phyloP scores from a whole-genome alignment of 2,113 vertebrate species.

The Neodontobutis hainanensis region DNA sequence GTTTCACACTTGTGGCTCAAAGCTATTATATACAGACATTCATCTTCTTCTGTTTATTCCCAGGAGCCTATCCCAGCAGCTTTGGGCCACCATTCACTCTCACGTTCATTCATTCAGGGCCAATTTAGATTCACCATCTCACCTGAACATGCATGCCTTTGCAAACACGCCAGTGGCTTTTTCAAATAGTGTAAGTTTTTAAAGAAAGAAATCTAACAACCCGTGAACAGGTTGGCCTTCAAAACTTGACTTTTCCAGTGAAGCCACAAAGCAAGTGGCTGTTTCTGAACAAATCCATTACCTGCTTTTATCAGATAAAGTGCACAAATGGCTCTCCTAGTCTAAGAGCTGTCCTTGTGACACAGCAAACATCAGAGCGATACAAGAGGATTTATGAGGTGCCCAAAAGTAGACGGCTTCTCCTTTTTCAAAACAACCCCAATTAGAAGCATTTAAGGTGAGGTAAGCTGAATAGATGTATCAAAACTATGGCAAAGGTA shows the following conservation, averaged over 20 bases:
- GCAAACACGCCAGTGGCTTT: background rate
- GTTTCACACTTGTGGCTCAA: too few species aligned
- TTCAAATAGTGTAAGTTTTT: background rate
- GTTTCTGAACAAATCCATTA: conserved; percentile 54
- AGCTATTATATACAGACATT: too few species aligned
- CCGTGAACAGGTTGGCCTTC: conserved; percentile 41
- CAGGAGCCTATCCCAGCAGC: too few species aligned
- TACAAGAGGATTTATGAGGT: background rate
- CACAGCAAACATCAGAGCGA: conserved; percentile 13
- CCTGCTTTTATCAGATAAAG: conserved; percentile 44
- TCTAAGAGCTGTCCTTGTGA: conserved; percentile 30
- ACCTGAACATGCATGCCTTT: too few species aligned
- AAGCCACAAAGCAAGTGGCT: conserved; percentile 22
- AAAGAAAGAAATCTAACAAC: conserved; percentile 39
- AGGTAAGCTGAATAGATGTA: too few species aligned
- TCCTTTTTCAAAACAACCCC: background rate
- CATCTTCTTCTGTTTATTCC: too few species aligned
- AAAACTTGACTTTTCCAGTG: conserved; percentile 39
- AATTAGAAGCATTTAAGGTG: background rate
- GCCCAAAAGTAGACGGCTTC: background rate
- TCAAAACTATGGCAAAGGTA: too few species aligned
- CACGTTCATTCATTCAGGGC: too few species aligned
- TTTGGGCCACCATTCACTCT: too few species aligned
- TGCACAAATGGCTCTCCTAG: conserved; percentile 39
- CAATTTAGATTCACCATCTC: too few species aligned